These are phyloP conservation scores for Pseudobourletiella spinata DNA, from an alignment of 1,140 invertebrate genomes.

Conservation along the genomic window DNA sequence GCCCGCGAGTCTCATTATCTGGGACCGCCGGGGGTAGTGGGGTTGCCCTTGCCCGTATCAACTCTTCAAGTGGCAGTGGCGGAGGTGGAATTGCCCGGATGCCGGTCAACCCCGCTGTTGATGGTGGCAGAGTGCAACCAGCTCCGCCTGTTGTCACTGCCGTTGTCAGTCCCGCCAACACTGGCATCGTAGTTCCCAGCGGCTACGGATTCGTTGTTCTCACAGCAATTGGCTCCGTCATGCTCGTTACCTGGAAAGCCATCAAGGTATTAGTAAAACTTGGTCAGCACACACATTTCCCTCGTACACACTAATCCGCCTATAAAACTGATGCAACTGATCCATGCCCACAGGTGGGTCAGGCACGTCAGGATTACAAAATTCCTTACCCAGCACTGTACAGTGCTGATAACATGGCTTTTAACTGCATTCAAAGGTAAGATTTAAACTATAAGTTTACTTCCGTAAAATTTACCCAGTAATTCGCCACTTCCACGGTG, in stretches of 20 bases:
- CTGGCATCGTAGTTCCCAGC: conserved; percentile 26
- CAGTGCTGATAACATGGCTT: conserved; percentile 40
- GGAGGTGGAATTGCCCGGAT: too few species aligned
- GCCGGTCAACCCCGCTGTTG: too few species aligned
- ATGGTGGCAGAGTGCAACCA: too few species aligned
- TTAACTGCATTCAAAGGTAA: conserved; percentile 45
- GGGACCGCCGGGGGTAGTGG: too few species aligned
- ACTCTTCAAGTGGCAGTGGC: too few species aligned
- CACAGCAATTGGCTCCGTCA: conserved; percentile 39
- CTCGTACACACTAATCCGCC: too few species aligned
- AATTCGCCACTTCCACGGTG: too few species aligned
- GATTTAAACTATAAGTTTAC: too few species aligned
- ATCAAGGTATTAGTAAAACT: conserved; percentile 33
- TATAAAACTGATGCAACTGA: not conserved
- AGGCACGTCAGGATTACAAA: conserved; percentile 38
- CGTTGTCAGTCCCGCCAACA: not conserved
- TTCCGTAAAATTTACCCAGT: too few species aligned
- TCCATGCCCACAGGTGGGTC: conserved; percentile 37
- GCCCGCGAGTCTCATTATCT: too few species aligned
- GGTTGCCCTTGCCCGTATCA: too few species aligned
- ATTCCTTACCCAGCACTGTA: conserved; percentile 45
- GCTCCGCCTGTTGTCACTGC: too few species aligned
- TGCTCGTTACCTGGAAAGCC: conserved; percentile 40
- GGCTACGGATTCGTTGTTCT: conserved; percentile 42
- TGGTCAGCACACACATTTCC: not conserved